Percentiles rank a stretch among this genome's conserved stretches.
Evolutionary conservation across 2,797 vertebrate genomes (phyloP).

Genomic region (Sebastes jordani): DNA sequence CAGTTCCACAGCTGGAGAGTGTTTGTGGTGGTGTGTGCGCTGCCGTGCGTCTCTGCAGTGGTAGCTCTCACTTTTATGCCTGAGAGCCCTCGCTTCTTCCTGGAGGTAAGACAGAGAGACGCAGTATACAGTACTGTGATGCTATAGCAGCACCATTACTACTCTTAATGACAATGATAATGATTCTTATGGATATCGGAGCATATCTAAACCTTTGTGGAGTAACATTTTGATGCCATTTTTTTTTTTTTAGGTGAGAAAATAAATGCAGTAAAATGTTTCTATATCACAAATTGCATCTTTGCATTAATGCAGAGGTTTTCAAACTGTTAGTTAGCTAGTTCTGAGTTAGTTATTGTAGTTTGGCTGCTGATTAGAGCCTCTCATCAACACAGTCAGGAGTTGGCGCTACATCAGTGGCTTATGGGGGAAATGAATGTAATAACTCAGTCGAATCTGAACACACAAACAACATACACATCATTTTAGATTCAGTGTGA

Average conservation of each 20-base stretch:
- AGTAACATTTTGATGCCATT: background rate
- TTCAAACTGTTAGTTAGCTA: background rate
- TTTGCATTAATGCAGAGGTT: background rate
- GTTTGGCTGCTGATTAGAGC: background rate
- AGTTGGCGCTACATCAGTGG: background rate
- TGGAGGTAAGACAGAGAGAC: conserved; percentile 86
- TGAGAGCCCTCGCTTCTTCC: conserved; percentile 92
- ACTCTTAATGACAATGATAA: background rate
- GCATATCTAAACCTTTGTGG: background rate
- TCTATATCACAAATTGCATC: background rate
- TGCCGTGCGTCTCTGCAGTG: conserved; percentile 93
- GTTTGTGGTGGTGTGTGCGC: conserved; percentile 95
- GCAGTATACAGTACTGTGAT: background rate
- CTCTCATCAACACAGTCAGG: background rate
- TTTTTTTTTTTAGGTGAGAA: background rate
- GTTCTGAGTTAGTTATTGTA: background rate
- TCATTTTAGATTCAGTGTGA: background rate
- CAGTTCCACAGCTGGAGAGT: conserved; percentile 99
- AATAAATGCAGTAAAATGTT: background rate
- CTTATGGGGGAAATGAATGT: background rate
- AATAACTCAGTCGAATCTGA: background rate
- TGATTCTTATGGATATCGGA: background rate
- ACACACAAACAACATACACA: background rate
- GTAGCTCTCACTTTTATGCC: conserved; percentile 98
- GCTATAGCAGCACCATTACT: background rate